Percentiles rank a stretch among this genome's conserved stretches.
Evolutionary conservation across 2,888 invertebrate species (phyloP).

Genomic region (Cecidostiba fungosa): DNA sequence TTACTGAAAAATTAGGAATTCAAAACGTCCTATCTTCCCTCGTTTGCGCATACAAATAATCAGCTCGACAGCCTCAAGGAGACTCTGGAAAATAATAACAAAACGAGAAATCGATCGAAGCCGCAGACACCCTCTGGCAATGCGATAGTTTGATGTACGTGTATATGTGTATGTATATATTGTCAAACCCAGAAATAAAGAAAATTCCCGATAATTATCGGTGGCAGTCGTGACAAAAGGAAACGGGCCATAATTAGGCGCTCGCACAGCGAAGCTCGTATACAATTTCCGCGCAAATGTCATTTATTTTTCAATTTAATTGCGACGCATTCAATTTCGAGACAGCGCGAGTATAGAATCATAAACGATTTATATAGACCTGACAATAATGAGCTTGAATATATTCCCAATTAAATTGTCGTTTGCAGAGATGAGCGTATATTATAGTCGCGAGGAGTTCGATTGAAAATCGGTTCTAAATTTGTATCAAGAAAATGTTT

Average conservation of each 20-base stretch:
- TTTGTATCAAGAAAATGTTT: not conserved
- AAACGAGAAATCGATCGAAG: not conserved
- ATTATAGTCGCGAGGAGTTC: not conserved
- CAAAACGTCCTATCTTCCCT: not conserved
- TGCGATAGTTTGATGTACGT: not conserved
- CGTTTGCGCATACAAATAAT: not conserved
- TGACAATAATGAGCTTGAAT: not conserved
- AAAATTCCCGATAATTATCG: not conserved
- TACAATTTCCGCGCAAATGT: not conserved
- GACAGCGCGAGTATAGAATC: not conserved
- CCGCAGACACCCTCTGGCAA: not conserved
- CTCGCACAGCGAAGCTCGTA: not conserved
- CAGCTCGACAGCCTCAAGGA: not conserved
- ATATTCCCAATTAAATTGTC: not conserved
- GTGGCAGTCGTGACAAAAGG: not conserved
- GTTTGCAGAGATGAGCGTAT: not conserved
- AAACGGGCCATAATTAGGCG: not conserved
- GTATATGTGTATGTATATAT: not conserved
- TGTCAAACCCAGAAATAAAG: not conserved
- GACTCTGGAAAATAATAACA: not conserved
- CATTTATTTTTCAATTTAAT: not conserved
- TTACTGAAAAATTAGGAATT: not conserved
- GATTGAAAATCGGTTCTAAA: not conserved
- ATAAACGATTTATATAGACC: not conserved
- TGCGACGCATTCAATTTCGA: not conserved